Percentiles rank a stretch among this genome's conserved stretches.
Conservation (phyloP, 2,797 vertebrate species). For the Catamblyrhynchus diadema region DNA sequence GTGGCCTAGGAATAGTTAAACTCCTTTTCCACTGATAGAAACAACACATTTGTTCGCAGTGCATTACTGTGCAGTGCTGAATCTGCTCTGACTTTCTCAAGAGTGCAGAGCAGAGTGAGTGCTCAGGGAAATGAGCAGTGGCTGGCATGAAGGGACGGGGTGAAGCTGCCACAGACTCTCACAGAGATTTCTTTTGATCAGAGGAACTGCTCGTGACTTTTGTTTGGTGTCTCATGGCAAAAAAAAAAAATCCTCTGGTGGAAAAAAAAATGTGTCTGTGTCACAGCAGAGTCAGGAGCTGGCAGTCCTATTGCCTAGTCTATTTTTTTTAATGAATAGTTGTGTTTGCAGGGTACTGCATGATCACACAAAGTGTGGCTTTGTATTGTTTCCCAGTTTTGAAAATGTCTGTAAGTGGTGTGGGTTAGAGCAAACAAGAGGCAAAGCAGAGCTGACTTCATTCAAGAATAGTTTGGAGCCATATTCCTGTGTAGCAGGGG, state of each 20-base stretch:
- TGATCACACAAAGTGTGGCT: background rate
- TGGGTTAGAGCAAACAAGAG: background rate
- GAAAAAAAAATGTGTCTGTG: background rate
- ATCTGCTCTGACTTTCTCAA: slow-evolving; percentile 16
- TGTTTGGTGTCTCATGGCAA: background rate
- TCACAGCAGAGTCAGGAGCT: slow-evolving; percentile 17
- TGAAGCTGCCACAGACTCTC: slow-evolving; percentile 1
- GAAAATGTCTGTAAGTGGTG: background rate
- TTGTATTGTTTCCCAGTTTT: slow-evolving; percentile 28
- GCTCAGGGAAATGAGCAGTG: slow-evolving; percentile 8
- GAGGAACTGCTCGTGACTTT: slow-evolving; percentile 40
- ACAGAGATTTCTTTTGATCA: slow-evolving; percentile 47
- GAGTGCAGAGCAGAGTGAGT: background rate
- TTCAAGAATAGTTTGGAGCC: background rate
- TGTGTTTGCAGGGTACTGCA: slow-evolving; percentile 8
- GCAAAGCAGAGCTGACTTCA: slow-evolving; percentile 14
- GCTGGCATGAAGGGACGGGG: background rate
- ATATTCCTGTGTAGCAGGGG: background rate
- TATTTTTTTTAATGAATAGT: slow-evolving; percentile 20
- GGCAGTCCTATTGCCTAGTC: background rate
- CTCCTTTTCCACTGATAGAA: background rate
- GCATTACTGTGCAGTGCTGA: background rate
- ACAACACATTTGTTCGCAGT: background rate
- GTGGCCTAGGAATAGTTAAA: background rate
- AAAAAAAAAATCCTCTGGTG: background rate